phyloP scores from a whole-genome alignment of 2,888 invertebrate species.

The Suillia variegata region DNA sequence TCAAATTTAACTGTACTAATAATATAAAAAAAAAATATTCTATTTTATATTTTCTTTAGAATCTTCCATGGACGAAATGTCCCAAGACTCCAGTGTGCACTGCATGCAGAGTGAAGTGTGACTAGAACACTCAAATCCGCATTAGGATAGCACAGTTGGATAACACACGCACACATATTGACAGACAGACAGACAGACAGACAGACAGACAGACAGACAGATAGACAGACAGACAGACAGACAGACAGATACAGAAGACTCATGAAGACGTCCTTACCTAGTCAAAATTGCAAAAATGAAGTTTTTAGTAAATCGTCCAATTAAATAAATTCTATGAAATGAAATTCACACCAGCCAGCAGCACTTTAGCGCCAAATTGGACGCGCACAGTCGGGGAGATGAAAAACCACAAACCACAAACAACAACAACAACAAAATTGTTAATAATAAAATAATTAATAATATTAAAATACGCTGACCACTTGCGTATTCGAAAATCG shows the following conservation, averaged over 20 bases:
- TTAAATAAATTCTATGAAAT: not conserved
- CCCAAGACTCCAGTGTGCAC: conserved; percentile 85
- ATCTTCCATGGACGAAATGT: conserved; percentile 83
- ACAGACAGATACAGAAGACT: too few relatives aligned
- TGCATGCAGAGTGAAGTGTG: conserved; percentile 83
- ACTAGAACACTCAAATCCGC: conserved; percentile 45
- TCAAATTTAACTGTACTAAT: not conserved
- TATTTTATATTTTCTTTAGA: too few relatives aligned
- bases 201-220: too few relatives aligned
- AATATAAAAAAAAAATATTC: too few relatives aligned
- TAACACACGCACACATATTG: too few relatives aligned
- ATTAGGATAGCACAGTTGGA: conserved; percentile 21
- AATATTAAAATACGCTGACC: too few relatives aligned
- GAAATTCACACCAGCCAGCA: not conserved
- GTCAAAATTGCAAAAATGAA: conserved; percentile 51
- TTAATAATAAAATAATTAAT: too few relatives aligned
- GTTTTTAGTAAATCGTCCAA: conserved; percentile 31
- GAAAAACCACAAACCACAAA: not conserved
- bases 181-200: too few relatives aligned
- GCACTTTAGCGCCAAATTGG: not conserved
- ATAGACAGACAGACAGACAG: too few relatives aligned
- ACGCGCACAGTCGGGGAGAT: too few relatives aligned
- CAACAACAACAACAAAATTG: not conserved
- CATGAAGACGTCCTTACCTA: conserved; percentile 53
- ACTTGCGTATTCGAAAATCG: too few relatives aligned